Base-by-base conservation (phyloP, 2,888 invertebrate genomes). In the Chymomyza fuscimana region DNA sequence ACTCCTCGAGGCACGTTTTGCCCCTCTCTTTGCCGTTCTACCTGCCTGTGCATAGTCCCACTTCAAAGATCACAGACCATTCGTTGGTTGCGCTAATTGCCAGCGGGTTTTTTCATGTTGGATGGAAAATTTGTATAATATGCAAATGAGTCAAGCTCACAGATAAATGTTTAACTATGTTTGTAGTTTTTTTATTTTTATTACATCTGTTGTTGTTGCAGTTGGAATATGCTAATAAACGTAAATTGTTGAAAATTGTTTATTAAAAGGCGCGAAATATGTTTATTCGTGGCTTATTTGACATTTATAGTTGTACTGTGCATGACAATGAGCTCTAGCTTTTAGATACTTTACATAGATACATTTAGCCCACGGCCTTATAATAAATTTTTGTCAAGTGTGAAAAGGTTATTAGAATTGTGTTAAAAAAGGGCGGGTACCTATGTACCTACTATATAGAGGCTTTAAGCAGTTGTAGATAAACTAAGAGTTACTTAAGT, bases 201-300 rank as follows among this genome's bases (percentile, higher is more conserved):
- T 36, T 54, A 9, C 12, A 22, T 58, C 63, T 19, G 12, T 50
- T 64, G 65, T 66, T 76, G 54, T 74, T 77, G 79, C n/a, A 19
- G 54, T 54, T 54, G 40, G 40, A 46, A 46, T 46, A 46, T 16
- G 52, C 76, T 84, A 88, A 88, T 84, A 82, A 82, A 82, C 75
- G 65, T 76, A 84, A 88, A 82, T 81, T 79, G 81, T 68, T 73
- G 29, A 63, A 87, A 72, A 87, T 78, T 72, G 76, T 74, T 78
- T 78, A 79, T 76, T 84, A 84, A 88, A 78, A 77, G 78, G 80
- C 74, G 67, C 73, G 32, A 86, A 84, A 76, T 74, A 78, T 77
- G 70, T 73, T 70, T 54, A 72, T 70, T 65, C 74, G 78, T 61
- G 62, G 69, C 50, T 61, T 66, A 69, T 65, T 67, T 79, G 81